Base-by-base conservation (phyloP, 2,113 vertebrate genomes). In the Perca schrenkii region DNA sequence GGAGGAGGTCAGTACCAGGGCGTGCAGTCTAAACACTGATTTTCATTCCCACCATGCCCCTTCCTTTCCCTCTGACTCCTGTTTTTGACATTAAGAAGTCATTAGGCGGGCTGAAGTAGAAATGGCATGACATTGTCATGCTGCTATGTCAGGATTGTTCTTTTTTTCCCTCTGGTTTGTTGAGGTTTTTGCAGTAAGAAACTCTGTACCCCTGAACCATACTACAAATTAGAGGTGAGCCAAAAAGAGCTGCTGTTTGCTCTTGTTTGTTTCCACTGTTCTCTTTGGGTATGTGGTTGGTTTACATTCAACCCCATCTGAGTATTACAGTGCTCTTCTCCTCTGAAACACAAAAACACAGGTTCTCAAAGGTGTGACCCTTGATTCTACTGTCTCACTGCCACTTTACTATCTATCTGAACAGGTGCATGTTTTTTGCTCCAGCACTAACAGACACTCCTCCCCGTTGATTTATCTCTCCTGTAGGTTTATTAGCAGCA, bases 381-480 rank as follows among this genome's bases (percentile, higher is more conserved):
- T 95, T 96, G 94, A 94, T 82, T 36, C 96, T 96, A 73, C 82
- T 95, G 92, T 96, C 87, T 90, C 81, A 95, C 95, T 90, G 87
- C 74, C 84, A 77, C 79, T 96, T 97, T 94, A 96, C 94, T 96
- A 81, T 92, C 88, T 94, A 81, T 92, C 88, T 94, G 89, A 91
- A 85, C 93, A 94, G 94, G 94, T 89, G 86, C 86, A 46, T 93
- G 91, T 89, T 87, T 94, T 82, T 89, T 88, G 95, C 95, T 97
- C 96, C 96, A 94, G 95, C 97, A 97, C 98, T 99, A 99, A 99
- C 96, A 96, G 96, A 95, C 97, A 89, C 96, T 98, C 98, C 98
- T 98, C 98, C 98, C 97, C 97, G 0, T 99, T 99, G 98, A 97
- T 99, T 98, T 99, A 97, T 99, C 96, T 99, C 97, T 97, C 96